Conservation (phyloP, 2,888 invertebrate genomes). For the Clunio marinus region DNA sequence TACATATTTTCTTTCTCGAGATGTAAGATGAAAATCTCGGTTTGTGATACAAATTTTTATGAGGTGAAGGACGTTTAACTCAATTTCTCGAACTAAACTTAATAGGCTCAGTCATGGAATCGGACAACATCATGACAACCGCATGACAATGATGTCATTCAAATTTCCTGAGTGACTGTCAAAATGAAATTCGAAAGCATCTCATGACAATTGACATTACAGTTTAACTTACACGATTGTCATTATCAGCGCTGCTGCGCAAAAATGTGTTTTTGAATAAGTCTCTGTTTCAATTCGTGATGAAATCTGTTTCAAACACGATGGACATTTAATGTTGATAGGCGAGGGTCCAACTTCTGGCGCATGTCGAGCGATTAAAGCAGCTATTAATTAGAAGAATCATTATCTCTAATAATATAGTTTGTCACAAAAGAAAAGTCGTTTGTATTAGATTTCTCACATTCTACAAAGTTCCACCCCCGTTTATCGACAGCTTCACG, state of each 20-base stretch:
- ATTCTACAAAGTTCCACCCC: slow-evolving; percentile 22
- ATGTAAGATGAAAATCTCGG: no score
- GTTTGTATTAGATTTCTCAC: neutral
- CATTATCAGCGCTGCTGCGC: slow-evolving; percentile 24
- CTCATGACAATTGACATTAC: neutral
- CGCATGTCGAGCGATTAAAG: slow-evolving; percentile 21
- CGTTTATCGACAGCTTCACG: neutral
- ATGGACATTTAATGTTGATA: slow-evolving; percentile 21
- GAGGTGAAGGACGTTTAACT: no score
- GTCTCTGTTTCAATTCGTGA: slow-evolving; percentile 18
- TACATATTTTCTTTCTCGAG: no score
- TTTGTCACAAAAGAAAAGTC: neutral
- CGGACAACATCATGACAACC: no score
- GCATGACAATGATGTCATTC: no score
- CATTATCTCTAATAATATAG: neutral
- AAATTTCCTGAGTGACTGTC: no score
- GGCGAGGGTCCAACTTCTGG: slow-evolving; percentile 24
- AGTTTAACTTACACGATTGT: slow-evolving; percentile 22
- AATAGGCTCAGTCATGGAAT: no score
- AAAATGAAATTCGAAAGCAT: no score
- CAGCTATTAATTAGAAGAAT: slow-evolving; percentile 5
- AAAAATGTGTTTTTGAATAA: slow-evolving; percentile 34
- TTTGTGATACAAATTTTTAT: no score
- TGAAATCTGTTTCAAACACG: slow-evolving; percentile 16
- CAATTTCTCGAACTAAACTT: no score